Evolutionary conservation across 2,888 invertebrate genomes (phyloP), one percentile per base, ranked within the genome.

Genomic region (Norana najaformis): DNA sequence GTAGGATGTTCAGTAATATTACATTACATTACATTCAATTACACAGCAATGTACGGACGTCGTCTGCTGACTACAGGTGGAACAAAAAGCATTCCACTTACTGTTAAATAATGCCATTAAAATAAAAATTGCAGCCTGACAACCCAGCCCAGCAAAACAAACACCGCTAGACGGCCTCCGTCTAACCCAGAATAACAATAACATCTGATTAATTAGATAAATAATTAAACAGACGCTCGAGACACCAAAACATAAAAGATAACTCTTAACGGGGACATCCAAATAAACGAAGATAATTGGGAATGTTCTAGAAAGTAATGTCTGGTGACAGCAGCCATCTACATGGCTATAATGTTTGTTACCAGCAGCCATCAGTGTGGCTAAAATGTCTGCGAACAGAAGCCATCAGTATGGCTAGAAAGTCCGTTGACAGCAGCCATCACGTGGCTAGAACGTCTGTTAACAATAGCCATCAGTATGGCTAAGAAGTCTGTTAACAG

Each of bases 181-280:
- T n/a, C n/a, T 69, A 69, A 69, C 69, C 69, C 69, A 69, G n/a
- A 69, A 69, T 69, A 69, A 69, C 69, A n/a, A n/a, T 69, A 69
- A 69, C n/a, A 69, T 69, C 30, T 69, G 30, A 69, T 69, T 69
- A 69, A 69, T 69, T 30, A 69, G n/a, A n/a, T n/a, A n/a, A 69
- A 69, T 69, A 69, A 69, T 69, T 69, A 69, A 69, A 69, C 69
- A n/a, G n/a, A 69, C 30, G 30, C 69, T 69, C 69, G 16, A 6
- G 69, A 69, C 30, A n/a, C 6, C 69, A 13, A n/a, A 69, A 69
- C 69, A 69, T 69, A 30, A 69, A 69, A 69, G 69, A 1, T 11
- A 69, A 30, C 47, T 11, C 69, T 69, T 69, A 69, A n/a, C n/a
- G 30, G 69, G n/a, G 69, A n/a, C 69, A n/a, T 30, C 8, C 11